Evolutionary conservation across 2,797 vertebrate species (phyloP).

Genomic region (Pitangus sulphuratus): DNA sequence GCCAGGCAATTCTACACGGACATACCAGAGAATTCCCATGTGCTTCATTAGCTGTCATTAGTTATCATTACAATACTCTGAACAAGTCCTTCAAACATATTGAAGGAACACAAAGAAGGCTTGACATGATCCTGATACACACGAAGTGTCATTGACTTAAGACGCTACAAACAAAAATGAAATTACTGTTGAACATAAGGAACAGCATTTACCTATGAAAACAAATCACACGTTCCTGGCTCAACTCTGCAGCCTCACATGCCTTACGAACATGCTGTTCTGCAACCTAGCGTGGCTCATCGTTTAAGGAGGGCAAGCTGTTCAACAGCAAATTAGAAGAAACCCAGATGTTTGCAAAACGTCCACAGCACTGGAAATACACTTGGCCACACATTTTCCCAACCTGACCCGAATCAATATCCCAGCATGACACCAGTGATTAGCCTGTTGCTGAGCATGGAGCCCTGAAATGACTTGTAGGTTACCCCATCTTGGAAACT

Average conservation of each 20-base stretch:
- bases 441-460: rapidly evolving
- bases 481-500: not conserved
- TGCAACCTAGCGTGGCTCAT: not conserved
- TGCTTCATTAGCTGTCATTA: not conserved
- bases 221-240: not conserved
- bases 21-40: not conserved
- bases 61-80: not conserved
- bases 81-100: rapidly evolving
- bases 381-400: not conserved
- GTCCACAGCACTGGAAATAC: not conserved
- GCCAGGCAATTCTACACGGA: not conserved
- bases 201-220: not conserved
- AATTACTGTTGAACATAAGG: not conserved
- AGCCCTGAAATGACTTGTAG: not conserved
- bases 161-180: not conserved
- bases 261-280: not conserved
- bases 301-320: not conserved
- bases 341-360: not conserved
- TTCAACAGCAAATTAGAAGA: not conserved
- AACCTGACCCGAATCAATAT: not conserved
- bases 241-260: not conserved
- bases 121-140: not conserved
- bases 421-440: not conserved
- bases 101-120: not conserved
- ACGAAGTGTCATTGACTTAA: not conserved